phyloP scores from a whole-genome alignment of 2,888 invertebrate species.

The Chironomus tentans region DNA sequence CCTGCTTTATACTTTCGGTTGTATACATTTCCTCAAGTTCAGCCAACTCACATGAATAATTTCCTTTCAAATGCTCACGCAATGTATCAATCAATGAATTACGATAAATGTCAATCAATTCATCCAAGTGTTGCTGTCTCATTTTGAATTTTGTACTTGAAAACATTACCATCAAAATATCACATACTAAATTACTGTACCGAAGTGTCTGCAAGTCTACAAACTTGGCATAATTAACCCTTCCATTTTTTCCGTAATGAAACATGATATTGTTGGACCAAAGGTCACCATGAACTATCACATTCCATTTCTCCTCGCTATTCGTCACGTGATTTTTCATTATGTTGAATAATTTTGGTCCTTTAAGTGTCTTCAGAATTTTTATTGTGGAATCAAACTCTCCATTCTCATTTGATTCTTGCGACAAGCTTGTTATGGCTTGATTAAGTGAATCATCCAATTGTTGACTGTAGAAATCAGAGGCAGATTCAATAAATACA shows the following conservation, averaged over 20 bases:
- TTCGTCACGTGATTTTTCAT: not conserved
- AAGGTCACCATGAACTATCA: constrained; percentile 40
- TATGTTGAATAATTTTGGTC: not conserved
- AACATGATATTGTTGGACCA: constrained; percentile 42
- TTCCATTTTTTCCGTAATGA: constrained; percentile 26
- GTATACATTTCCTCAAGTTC: constrained; percentile 29
- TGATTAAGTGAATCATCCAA: not conserved
- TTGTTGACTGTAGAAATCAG: constrained; percentile 11
- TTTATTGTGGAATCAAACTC: not conserved
- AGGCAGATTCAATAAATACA: constrained; percentile 33
- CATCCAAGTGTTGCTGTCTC: constrained; percentile 34
- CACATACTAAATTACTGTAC: constrained; percentile 35
- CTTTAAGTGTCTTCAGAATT: not conserved
- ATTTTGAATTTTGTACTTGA: constrained; percentile 38
- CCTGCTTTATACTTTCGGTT: constrained; percentile 34
- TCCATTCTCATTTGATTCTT: not conserved
- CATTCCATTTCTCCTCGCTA: constrained; percentile 27
- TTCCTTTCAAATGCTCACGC: constrained; percentile 28
- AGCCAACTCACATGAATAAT: not conserved
- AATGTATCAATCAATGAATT: constrained; percentile 33
- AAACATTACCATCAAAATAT: constrained; percentile 31
- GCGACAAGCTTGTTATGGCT: not conserved
- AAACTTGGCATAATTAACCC: constrained; percentile 34
- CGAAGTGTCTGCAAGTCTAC: constrained; percentile 41
- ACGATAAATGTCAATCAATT: constrained; percentile 36